Percentiles rank a stretch among this genome's conserved stretches.
Conservation (phyloP, 2,113 vertebrate genomes). For the Morone chrysops region DNA sequence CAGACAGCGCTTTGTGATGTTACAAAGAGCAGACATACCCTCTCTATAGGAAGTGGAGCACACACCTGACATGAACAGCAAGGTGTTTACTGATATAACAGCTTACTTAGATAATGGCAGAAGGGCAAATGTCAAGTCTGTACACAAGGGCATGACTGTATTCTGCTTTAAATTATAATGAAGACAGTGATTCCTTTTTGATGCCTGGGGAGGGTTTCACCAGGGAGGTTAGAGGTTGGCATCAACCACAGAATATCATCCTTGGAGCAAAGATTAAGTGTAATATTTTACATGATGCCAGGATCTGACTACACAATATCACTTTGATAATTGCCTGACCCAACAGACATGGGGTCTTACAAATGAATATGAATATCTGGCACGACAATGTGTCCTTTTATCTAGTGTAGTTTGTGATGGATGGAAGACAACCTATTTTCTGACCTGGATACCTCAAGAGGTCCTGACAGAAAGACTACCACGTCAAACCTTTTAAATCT, state of each 20-base stretch:
- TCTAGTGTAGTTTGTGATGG: not conserved
- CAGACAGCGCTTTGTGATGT: constrained; percentile 63
- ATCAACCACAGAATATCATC: constrained; percentile 19
- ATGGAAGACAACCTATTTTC: not conserved
- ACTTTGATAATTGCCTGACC: not conserved
- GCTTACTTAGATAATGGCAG: constrained; percentile 43
- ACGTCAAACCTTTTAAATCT: not conserved
- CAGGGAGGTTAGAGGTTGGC: constrained; percentile 26
- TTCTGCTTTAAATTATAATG: constrained; percentile 53
- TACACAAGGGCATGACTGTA: constrained; percentile 26
- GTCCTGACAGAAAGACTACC: not conserved
- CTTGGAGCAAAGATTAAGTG: constrained; percentile 13
- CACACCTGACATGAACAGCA: constrained; percentile 49
- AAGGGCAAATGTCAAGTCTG: constrained; percentile 27
- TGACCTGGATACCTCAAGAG: not conserved
- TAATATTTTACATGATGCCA: constrained; percentile 6
- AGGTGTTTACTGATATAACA: constrained; percentile 65
- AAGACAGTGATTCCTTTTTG: constrained; percentile 45
- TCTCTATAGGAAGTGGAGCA: constrained; percentile 58
- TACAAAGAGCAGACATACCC: constrained; percentile 65
- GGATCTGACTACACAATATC: constrained; percentile 1
- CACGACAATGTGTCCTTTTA: constrained; percentile 4
- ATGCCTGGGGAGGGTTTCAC: constrained; percentile 22
- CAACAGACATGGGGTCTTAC: not conserved
- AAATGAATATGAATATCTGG: not conserved